A percentile compares a stretch with the other conserved stretches of the same genome.
phyloP scores from a whole-genome alignment of 2,888 invertebrate genomes.

The Magallana nippona region DNA sequence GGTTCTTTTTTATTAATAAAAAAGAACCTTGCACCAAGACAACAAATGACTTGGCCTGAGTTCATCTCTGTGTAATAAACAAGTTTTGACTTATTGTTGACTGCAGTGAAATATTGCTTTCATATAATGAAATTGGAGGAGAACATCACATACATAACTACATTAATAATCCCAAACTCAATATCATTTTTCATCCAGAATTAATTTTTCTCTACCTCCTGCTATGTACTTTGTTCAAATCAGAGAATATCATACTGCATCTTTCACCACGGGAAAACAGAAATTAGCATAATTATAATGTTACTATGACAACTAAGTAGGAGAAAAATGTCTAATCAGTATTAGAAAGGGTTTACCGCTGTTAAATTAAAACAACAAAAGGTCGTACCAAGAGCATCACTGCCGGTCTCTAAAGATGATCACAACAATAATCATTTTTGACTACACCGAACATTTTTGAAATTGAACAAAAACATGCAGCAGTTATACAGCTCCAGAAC shows the following conservation, averaged over 20 bases:
- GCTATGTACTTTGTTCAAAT: neutral
- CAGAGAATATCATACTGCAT: neutral
- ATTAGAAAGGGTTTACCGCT: neutral
- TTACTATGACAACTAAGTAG: neutral
- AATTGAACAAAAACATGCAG: neutral
- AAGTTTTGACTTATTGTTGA: neutral
- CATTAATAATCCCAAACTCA: neutral
- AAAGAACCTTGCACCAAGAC: no score
- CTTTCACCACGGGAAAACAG: neutral
- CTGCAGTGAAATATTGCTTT: neutral
- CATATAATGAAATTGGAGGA: neutral
- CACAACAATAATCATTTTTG: neutral
- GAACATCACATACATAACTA: neutral
- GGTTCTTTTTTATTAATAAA: no score
- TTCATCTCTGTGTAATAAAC: neutral
- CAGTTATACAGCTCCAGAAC: neutral
- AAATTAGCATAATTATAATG: neutral
- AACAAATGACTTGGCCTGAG: neutral
- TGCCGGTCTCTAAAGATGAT: neutral
- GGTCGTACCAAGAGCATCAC: neutral
- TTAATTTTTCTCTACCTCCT: neutral
- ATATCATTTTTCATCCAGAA: neutral
- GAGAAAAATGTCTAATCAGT: conserved; percentile 16
- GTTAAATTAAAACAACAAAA: conserved; percentile 10
- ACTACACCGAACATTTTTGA: no score